A percentile compares a stretch with the other conserved stretches of the same genome.
These are phyloP conservation scores for Drosophila colorata DNA, from an alignment of 2,888 invertebrate genomes.

Conservation along the genomic window DNA sequence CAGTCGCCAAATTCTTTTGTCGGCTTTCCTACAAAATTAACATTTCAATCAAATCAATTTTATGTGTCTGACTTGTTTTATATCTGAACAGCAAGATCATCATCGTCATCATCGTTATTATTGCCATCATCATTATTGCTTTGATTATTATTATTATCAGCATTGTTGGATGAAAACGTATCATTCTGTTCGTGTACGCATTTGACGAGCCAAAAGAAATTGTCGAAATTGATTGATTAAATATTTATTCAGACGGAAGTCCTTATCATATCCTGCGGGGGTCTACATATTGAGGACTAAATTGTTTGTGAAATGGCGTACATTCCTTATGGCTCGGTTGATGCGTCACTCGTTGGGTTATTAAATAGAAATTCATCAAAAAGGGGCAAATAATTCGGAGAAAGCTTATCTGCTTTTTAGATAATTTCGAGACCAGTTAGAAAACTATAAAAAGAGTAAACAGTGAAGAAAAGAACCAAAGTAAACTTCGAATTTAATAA, in stretches of 20 bases:
- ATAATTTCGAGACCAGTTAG: background rate
- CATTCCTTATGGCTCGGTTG: slow-evolving; percentile 9
- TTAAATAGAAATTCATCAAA: slow-evolving; percentile 1
- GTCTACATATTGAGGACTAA: slow-evolving; percentile 39
- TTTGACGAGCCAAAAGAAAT: slow-evolving; percentile 62
- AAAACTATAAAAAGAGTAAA: too few relatives aligned
- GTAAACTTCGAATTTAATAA: too few relatives aligned
- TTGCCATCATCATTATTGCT: slow-evolving; percentile 29
- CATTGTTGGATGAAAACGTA: slow-evolving; percentile 42
- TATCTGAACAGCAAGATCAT: slow-evolving; percentile 53
- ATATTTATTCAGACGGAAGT: slow-evolving; percentile 71
- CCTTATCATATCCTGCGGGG: slow-evolving; percentile 49
- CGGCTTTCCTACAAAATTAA: slow-evolving; percentile 61
- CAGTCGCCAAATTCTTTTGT: slow-evolving; percentile 38
- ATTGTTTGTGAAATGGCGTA: slow-evolving; percentile 34
- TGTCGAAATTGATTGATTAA: slow-evolving; percentile 65
- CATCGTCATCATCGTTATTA: slow-evolving; percentile 18
- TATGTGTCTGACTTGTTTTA: slow-evolving; percentile 76
- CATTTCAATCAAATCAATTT: slow-evolving; percentile 81
- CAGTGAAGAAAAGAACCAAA: too few relatives aligned
- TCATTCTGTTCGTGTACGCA: slow-evolving; percentile 42
- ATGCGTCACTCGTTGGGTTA: slow-evolving; percentile 39
- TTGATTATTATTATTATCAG: slow-evolving; percentile 18
- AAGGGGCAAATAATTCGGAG: background rate
- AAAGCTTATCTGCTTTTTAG: background rate